phyloP scores from a whole-genome alignment of 2,888 invertebrate species.

The Drosophila fulvimacula region DNA sequence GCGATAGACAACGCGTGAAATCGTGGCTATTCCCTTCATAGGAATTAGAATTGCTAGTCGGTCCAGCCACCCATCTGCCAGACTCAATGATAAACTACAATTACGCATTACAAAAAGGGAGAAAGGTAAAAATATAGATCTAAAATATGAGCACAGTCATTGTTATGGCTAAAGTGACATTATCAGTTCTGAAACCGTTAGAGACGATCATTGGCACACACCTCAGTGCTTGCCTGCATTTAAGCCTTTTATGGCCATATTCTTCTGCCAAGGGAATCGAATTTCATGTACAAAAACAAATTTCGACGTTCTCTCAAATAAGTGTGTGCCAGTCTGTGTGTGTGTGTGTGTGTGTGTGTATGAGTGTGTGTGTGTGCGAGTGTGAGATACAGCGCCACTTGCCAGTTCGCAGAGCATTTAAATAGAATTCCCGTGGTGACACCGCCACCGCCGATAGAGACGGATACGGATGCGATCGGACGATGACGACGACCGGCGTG shows the following conservation, averaged over 20 bases:
- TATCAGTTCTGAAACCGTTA: not conserved
- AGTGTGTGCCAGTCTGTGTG: conserved; percentile 5
- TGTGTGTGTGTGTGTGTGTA: conserved; percentile 20
- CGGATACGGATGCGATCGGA: conserved; percentile 17
- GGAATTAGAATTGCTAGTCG: conserved; percentile 12
- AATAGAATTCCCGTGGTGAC: conserved; percentile 69
- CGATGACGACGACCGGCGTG: conserved; percentile 51
- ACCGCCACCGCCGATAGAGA: conserved; percentile 39
- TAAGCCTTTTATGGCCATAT: conserved; percentile 81
- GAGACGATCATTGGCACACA: not conserved
- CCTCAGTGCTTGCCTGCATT: conserved; percentile 29
- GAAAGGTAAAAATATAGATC: conserved; percentile 4
- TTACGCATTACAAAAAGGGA: not conserved
- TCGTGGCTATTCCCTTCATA: not conserved
- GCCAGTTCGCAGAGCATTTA: conserved; percentile 70
- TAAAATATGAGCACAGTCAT: too few relatives aligned
- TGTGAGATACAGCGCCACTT: conserved; percentile 63
- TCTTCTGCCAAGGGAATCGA: conserved; percentile 81
- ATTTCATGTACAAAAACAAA: conserved; percentile 81
- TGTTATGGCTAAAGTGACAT: not conserved
- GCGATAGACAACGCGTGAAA: conserved; percentile 34
- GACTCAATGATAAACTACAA: conserved; percentile 12
- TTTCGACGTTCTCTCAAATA: conserved; percentile 37
- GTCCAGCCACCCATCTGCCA: conserved; percentile 1
- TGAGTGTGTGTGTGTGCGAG: conserved; percentile 23